A percentile compares a stretch with the other conserved stretches of the same genome.
Evolutionary conservation across 2,797 vertebrate species (phyloP).

Genomic region (Sebastes oblongus): DNA sequence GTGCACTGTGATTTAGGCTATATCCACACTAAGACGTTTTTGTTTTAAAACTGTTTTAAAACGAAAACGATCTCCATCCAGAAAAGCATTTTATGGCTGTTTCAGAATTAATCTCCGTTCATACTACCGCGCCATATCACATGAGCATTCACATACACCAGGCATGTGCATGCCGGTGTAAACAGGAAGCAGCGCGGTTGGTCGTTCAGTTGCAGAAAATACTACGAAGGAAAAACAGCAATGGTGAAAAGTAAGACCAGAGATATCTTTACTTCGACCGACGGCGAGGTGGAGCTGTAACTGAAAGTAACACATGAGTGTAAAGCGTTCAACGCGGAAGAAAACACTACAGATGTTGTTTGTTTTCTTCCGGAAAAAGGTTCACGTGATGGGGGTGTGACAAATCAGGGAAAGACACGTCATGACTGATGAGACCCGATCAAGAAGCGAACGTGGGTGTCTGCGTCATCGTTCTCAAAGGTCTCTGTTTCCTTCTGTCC

Average conservation of each 20-base stretch:
- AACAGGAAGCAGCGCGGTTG: background rate
- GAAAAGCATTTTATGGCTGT: background rate
- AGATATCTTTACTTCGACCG: background rate
- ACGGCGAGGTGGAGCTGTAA: background rate
- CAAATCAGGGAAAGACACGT: background rate
- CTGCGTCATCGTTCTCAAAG: too few species aligned
- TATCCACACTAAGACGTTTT: background rate
- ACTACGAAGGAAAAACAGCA: background rate
- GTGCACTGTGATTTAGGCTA: constrained; percentile 24
- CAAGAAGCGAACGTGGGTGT: too few species aligned
- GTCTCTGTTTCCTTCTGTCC: too few species aligned
- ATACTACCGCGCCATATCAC: background rate
- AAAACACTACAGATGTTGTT: too few species aligned
- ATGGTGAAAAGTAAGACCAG: too few species aligned
- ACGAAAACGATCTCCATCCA: background rate
- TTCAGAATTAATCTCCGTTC: background rate
- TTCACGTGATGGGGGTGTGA: background rate
- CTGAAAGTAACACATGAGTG: background rate
- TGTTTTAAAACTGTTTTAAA: too few species aligned
- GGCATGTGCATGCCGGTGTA: background rate
- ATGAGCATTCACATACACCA: background rate
- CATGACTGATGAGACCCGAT: background rate
- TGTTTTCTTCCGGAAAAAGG: too few species aligned
- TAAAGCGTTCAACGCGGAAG: too few species aligned
- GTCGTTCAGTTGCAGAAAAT: background rate